phyloP scores from a whole-genome alignment of 1,140 invertebrate species.

The Neotoxoptera formosana region DNA sequence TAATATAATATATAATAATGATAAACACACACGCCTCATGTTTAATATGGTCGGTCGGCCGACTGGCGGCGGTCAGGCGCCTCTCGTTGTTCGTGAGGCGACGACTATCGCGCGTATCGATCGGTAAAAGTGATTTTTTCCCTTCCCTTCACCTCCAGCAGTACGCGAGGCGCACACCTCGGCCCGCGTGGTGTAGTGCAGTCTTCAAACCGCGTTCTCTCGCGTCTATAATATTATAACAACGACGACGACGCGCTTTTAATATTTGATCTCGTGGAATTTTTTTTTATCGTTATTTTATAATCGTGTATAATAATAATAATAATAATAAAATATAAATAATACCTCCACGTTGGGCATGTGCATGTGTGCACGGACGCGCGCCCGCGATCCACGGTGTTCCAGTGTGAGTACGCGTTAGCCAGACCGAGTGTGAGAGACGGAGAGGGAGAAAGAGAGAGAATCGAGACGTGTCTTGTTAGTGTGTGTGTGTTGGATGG shows the following conservation, averaged over 20 bases:
- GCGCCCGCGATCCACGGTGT: background rate
- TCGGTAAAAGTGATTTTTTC: slow-evolving; percentile 55
- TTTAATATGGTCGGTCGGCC: background rate
- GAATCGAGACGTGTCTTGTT: slow-evolving; percentile 41
- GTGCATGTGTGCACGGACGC: background rate
- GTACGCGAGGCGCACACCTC: background rate
- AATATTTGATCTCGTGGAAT: slow-evolving; percentile 38
- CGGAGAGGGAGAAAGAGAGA: background rate
- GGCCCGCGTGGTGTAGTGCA: background rate
- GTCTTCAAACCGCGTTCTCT: slow-evolving; percentile 10
- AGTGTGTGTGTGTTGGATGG: slow-evolving; percentile 31
- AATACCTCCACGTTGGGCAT: background rate
- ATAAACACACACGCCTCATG: background rate
- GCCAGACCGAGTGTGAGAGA: background rate
- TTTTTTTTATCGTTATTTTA: slow-evolving; percentile 21
- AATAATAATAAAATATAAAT: slow-evolving; percentile 21
- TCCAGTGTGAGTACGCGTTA: background rate
- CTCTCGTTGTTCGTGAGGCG: slow-evolving; percentile 52
- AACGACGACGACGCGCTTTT: slow-evolving; percentile 40
- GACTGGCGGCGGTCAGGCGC: slow-evolving; percentile 28
- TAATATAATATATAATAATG: background rate
- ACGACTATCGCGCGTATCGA: slow-evolving; percentile 52
- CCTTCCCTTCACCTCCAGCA: background rate
- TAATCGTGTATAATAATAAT: slow-evolving; percentile 14
- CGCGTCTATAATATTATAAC: background rate